A percentile compares a stretch with the other conserved stretches of the same genome.
These are phyloP conservation scores for Gallinago paraguaiae DNA, from an alignment of 2,113 vertebrate species.

Conservation along the genomic window DNA sequence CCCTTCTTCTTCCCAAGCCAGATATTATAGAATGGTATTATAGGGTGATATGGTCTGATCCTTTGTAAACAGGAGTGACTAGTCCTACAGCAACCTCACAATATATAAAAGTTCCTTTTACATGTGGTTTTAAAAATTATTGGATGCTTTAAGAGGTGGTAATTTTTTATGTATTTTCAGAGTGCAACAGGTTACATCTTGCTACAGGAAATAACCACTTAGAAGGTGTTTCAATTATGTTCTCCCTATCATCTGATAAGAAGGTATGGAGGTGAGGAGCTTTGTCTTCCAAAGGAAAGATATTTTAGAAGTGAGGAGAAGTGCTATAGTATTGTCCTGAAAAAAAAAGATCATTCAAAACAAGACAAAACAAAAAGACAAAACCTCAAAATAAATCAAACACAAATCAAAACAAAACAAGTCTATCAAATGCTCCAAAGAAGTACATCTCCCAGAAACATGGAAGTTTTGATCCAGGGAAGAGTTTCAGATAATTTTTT, in stretches of 20 bases:
- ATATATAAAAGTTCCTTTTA: neutral
- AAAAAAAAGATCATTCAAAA: neutral
- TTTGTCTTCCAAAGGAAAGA: neutral
- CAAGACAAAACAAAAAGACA: neutral
- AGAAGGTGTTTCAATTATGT: neutral
- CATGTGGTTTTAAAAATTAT: neutral
- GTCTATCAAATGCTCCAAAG: neutral
- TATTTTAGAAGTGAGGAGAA: neutral
- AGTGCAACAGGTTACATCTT: neutral
- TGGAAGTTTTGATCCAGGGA: accelerated
- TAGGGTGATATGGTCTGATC: too few relatives aligned
- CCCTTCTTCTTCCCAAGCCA: neutral
- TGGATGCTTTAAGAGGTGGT: neutral
- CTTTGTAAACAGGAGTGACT: neutral
- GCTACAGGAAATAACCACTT: neutral
- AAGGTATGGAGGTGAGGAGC: neutral
- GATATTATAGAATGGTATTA: neutral
- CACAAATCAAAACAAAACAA: neutral
- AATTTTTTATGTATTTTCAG: neutral
- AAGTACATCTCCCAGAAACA: neutral
- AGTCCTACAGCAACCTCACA: accelerated
- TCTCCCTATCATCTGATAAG: neutral
- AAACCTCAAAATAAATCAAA: neutral
- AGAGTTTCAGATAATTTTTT: neutral
- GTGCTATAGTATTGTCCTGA: neutral